These are phyloP conservation scores for Stegostoma tigrinum DNA, from an alignment of 2,113 vertebrate species.

Conservation along the genomic window DNA sequence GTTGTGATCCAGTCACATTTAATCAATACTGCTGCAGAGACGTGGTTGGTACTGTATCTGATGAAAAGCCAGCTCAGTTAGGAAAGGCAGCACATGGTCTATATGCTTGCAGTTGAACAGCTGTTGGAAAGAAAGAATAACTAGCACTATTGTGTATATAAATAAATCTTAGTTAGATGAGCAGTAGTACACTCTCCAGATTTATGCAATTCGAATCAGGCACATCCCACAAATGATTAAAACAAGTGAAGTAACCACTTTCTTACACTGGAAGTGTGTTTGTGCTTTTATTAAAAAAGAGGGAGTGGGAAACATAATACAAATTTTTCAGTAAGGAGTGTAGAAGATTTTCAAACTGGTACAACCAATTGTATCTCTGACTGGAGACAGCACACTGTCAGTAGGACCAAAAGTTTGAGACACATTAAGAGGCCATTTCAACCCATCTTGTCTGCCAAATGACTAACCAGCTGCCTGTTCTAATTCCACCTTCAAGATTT, in stretches of 20 bases:
- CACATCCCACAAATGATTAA: neutral
- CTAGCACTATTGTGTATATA: neutral
- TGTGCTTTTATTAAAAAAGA: too few species aligned
- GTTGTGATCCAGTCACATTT: neutral
- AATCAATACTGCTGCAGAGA: constrained; percentile 9
- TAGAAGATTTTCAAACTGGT: too few species aligned
- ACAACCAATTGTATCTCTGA: too few species aligned
- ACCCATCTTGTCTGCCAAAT: too few species aligned
- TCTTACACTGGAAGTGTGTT: neutral
- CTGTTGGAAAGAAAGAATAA: neutral
- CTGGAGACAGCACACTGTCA: neutral
- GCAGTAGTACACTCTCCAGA: neutral
- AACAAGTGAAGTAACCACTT: neutral
- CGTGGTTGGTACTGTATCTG: constrained; percentile 26
- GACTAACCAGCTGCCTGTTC: too few species aligned
- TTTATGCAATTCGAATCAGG: neutral
- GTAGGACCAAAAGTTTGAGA: neutral
- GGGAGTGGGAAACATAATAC: too few species aligned
- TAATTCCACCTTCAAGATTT: too few species aligned
- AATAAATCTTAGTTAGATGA: neutral
- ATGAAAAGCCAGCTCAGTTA: constrained; percentile 33
- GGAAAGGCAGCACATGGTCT: constrained; percentile 27
- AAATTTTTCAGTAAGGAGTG: too few species aligned
- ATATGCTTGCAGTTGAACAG: constrained; percentile 26
- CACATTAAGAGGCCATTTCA: too few species aligned